Evolutionary conservation across 2,797 vertebrate genomes (phyloP), one percentile per base, ranked within the genome.

Genomic region (Avahi laniger): DNA sequence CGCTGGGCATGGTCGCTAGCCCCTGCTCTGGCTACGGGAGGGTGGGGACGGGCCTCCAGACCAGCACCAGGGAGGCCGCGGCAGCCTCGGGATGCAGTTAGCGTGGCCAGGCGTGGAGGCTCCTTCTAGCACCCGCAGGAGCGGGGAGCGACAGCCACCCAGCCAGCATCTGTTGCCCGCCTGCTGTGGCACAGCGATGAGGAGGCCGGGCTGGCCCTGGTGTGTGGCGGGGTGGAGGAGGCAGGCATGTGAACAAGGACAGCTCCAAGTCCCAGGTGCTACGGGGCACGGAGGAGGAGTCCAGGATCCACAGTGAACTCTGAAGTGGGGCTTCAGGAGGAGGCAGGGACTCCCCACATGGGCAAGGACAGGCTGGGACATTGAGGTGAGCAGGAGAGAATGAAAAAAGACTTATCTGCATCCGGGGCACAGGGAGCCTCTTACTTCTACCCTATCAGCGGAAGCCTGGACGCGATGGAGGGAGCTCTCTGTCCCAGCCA

Each of bases 111-210:
- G 35, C 14, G 12, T 22, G 15, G 18, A 18, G n/a, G 72, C 26
- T 70, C 35, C 59, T 76, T 65, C 38, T 0, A 38, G 50, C 35
- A n/a, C 22, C 41, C 30, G 2, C 18, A 70, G 38, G 50, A 24
- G 33, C 11, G 35, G 38, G 28, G 50, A 78, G 70, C 61, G 33
- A 57, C 15, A 46, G 59, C 13, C 46, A 22, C 20, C 65, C 30
- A 1, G 7, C 41, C n/a, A 12, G 7, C 7, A 38, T 1, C 0
- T 14, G 54, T 1, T 7, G 15, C 18, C 72, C 2, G 0, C 2
- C 24, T 28, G 1, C 43, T 59, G 28, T 50, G 15, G 41, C 20
- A 12, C 65, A 38, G 48, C 7, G 38, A 22, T 35, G 15, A 20
- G 38, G 11, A 78, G 69, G 50, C 13, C 17, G 72, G 69, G 59